phyloP scores from a whole-genome alignment of 2,888 invertebrate genomes.

The Lutraria lutraria region DNA sequence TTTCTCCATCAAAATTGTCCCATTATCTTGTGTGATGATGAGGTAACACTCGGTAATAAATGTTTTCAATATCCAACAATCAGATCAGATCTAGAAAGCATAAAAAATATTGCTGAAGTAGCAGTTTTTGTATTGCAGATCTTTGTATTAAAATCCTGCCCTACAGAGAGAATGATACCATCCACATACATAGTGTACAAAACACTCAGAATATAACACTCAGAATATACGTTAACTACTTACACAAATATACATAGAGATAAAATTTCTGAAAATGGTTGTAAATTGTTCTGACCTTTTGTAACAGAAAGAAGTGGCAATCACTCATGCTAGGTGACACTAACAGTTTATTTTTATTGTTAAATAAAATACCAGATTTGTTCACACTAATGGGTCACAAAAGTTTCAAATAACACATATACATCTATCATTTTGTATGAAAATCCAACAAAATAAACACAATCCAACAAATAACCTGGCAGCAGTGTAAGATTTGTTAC shows the following conservation, averaged over 20 bases:
- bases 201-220: neutral
- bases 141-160: neutral
- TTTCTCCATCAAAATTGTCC: neutral
- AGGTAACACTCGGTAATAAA: neutral
- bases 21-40: neutral
- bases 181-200: neutral
- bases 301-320: neutral
- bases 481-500: no score
- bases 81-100: neutral
- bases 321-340: constrained; percentile 2
- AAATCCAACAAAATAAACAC: neutral
- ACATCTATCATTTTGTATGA: neutral
- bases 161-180: neutral
- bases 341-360: constrained; percentile 11
- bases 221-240: neutral
- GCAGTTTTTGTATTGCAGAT: neutral
- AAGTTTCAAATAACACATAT: neutral
- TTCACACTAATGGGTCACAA: constrained; percentile 13
- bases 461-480: neutral
- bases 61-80: neutral
- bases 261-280: constrained; percentile 26
- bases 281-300: constrained; percentile 28
- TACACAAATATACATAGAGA: neutral
- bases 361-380: constrained; percentile 18
- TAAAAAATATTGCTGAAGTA: neutral